Conservation (phyloP, 2,888 invertebrate genomes). For the Cheilosia variabilis region DNA sequence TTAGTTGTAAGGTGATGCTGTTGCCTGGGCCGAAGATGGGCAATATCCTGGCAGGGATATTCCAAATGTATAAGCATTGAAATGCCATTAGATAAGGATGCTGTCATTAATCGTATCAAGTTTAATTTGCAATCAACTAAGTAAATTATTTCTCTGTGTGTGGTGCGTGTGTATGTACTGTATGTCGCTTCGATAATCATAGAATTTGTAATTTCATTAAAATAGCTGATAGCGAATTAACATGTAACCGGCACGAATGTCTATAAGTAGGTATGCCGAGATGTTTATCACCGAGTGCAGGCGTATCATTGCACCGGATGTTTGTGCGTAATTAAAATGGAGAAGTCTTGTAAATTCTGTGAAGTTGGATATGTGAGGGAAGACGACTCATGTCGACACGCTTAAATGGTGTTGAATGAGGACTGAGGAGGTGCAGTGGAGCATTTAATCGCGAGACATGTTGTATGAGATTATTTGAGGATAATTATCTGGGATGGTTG, state of each 20-base stretch:
- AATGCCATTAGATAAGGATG: constrained; percentile 73
- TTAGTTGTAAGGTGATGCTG: constrained; percentile 54
- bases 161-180: background rate
- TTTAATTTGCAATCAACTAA: constrained; percentile 75
- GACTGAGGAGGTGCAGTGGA: too few species aligned
- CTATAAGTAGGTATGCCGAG: background rate
- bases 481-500: too few species aligned
- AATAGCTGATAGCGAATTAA: constrained; percentile 72
- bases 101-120: constrained; percentile 71
- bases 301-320: background rate
- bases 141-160: constrained; percentile 62
- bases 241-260: constrained; percentile 46
- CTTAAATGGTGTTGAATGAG: background rate
- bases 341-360: background rate
- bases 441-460: too few species aligned
- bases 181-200: constrained; percentile 37
- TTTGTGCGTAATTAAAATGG: background rate
- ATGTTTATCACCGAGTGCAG: background rate
- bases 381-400: background rate
- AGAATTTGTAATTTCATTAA: constrained; percentile 61
- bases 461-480: too few species aligned
- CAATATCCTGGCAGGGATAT: constrained; percentile 51
- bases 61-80: constrained; percentile 57
- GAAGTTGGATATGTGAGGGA: background rate
- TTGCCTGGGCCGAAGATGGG: background rate